These are phyloP conservation scores for Sciaenops ocellatus DNA, from an alignment of 2,797 vertebrate genomes.

Conservation along the genomic window DNA sequence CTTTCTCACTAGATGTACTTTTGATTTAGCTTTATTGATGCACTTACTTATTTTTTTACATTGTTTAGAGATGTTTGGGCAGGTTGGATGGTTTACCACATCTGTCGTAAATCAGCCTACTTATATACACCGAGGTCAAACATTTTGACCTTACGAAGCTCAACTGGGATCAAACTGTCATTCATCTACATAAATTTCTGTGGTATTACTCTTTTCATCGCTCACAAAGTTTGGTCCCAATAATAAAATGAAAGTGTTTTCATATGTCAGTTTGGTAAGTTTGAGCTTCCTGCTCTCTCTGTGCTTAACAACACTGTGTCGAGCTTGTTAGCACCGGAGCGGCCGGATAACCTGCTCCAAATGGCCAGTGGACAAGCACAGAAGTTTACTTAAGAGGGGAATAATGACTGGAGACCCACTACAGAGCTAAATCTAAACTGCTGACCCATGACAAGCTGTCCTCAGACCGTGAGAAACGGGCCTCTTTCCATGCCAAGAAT, in stretches of 20 bases:
- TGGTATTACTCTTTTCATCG: neutral
- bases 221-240: neutral
- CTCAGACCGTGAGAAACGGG: constrained; percentile 74
- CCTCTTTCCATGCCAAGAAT: constrained; percentile 69
- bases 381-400: constrained; percentile 55
- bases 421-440: constrained; percentile 63
- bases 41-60: neutral
- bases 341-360: constrained; percentile 22
- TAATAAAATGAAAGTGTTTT: neutral
- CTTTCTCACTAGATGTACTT: neutral
- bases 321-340: constrained; percentile 26
- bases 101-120: neutral
- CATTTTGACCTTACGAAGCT: no score
- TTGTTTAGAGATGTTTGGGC: neutral
- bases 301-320: constrained; percentile 1
- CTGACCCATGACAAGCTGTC: constrained; percentile 74
- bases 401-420: constrained; percentile 64
- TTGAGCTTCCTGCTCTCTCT: constrained; percentile 3
- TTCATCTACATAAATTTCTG: neutral
- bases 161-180: neutral
- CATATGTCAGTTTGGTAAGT: neutral
- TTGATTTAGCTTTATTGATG: constrained; percentile 6
- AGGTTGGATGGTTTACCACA: neutral
- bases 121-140: no score
- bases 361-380: constrained; percentile 45